Base-by-base conservation (phyloP, 2,113 vertebrate species). In the Saimiri boliviensis region DNA sequence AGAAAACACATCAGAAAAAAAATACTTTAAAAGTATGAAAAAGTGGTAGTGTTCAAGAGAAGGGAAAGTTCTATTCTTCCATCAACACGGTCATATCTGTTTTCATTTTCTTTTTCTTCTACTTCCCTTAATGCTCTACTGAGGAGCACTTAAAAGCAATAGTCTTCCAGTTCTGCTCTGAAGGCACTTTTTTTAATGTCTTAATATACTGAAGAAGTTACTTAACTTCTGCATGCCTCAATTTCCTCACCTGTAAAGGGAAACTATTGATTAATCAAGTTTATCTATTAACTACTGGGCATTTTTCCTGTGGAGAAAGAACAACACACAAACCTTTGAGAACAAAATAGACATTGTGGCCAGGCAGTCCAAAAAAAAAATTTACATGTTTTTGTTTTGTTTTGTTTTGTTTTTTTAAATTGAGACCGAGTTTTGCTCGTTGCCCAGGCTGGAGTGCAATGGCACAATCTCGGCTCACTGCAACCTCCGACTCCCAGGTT, bases 261-360 rank as follows among this genome's bases (percentile, higher is more conserved):
- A 91, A 89, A 79, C 10, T 87, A 88, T 45, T 95, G 68, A 10
- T 81, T 93, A 87, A 91, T 86, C 73, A 89, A 63, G 54, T 10
- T 81, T 89, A 97, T 45, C 74, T 86, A 84, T 27, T 81, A 93
- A 93, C 30, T 89, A 52, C 23, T 37, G 52, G 30, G 37, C 23
- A 91, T 93, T 93, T 89, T 66, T 90, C 47, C n/a, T 73, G 42
- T 85, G 19, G 30, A 91, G 30, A 74, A 3, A 19, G 20, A 94
- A 70, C 1, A 94, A 37, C 19, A 83, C 19, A n/a, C 32, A 95
- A 97, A 94, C 27, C 42, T 94, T 58, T 52, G 45, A 93, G 23
- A 92, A 89, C 12, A 56, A 80, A 96, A 93, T 74, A 79, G 68
- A 73, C 52, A 96, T 11, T 54, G 6, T 54, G 45, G 47, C 13